Conservation (phyloP, 2,888 invertebrate species). For the Sthenelais limicola region DNA sequence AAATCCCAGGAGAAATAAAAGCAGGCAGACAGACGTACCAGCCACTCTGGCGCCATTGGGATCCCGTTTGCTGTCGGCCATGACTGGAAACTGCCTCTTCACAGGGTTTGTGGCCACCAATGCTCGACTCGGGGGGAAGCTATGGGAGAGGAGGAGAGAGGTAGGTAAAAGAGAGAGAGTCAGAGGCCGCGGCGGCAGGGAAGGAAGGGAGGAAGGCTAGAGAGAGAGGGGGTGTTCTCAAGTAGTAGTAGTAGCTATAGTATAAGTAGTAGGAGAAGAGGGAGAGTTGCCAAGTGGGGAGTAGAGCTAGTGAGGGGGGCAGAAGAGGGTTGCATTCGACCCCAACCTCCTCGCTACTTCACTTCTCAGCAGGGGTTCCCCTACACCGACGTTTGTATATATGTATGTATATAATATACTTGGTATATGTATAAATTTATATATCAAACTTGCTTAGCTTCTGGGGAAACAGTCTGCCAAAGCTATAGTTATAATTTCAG, state of each 20-base stretch:
- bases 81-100: constrained; percentile 14
- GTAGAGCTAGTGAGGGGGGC: not conserved
- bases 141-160: not conserved
- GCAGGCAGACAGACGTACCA: constrained; percentile 19
- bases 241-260: too few species aligned
- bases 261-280: constrained; percentile 3
- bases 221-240: not conserved
- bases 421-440: too few species aligned
- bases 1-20: constrained; percentile 7
- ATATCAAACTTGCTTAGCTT: too few species aligned
- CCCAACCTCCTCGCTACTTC: too few species aligned
- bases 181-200: not conserved
- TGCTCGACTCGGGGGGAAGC: not conserved
- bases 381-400: too few species aligned
- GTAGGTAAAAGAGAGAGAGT: not conserved
- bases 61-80: constrained; percentile 32
- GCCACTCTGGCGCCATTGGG: constrained; percentile 32
- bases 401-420: too few species aligned
- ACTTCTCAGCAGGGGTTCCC: too few species aligned
- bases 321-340: too few species aligned
- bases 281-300: not conserved
- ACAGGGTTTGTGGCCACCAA: not conserved
- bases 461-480: too few species aligned
- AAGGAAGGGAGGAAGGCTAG: not conserved
- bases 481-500: too few species aligned